Conservation (phyloP, 2,113 vertebrate species). For the Irena cyanogastra region DNA sequence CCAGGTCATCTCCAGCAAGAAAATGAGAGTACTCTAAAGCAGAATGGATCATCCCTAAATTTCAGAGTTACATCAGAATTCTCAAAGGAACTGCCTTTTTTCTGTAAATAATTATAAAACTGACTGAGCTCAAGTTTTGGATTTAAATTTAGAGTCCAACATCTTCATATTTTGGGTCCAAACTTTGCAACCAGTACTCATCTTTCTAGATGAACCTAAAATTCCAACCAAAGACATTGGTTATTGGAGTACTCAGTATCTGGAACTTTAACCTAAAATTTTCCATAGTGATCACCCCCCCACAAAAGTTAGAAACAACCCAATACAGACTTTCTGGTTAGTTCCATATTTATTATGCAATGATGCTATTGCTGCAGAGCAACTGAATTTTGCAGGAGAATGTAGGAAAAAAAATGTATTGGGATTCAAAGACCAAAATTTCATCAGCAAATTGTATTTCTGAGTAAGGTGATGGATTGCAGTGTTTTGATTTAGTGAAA, state of each 20-base stretch:
- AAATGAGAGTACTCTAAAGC: not conserved
- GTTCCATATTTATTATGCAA: not conserved
- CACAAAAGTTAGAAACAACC: not conserved
- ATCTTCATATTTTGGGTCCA: not conserved
- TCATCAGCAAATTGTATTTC: not conserved
- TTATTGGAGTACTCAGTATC: not conserved
- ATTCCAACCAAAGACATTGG: not conserved
- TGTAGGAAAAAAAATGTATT: not conserved
- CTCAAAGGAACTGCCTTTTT: not conserved
- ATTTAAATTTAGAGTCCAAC: not conserved
- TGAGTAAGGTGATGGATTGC: not conserved
- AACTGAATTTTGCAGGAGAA: not conserved
- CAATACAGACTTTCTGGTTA: not conserved
- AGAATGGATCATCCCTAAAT: not conserved
- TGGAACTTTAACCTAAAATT: not conserved
- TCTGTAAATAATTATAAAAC: not conserved
- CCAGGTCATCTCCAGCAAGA: rapidly evolving
- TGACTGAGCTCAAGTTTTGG: not conserved
- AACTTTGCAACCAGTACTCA: not conserved
- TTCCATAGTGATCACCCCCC: not conserved
- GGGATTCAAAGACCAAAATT: not conserved
- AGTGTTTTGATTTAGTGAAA: not conserved
- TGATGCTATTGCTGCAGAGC: not conserved
- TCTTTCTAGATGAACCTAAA: not conserved
- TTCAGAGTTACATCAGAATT: not conserved